Evolutionary conservation across 1,140 invertebrate genomes (phyloP), one percentile per base, ranked within the genome.

Genomic region (Hycleus phaleratus): DNA sequence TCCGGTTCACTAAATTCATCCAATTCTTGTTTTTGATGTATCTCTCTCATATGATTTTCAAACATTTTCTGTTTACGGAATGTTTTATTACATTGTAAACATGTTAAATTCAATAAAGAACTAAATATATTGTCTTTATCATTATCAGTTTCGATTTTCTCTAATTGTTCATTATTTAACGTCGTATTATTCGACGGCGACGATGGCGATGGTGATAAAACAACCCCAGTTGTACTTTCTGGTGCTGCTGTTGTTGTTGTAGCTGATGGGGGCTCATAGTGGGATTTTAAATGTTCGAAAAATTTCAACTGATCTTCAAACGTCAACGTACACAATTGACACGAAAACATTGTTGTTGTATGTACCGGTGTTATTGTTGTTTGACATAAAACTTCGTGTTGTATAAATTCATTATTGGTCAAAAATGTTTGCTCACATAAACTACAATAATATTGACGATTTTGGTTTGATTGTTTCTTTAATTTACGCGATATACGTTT

Each of bases 1-100:
- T 90, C 88, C 0, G 87, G 82, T 64, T 90, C 88, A 56, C 86
- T 89, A 68, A 90, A 90, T 69, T 90, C 88, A 71, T 62, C 73
- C 61, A 65, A 71, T 42, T 42, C 70, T 56, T 66, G 69, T 74
- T 81, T 70, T 59, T 68, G 73, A 70, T 84, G 82, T 0, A 75
- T 72, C 32, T 81, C 77, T 56, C 77, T 76, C 56, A 83, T 76
- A 65, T 87, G 85, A 3, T 77, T 74, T 42, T 85, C 83, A 59
- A 79, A 81, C n/a, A 82, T 78, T 62, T 83, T 85, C 66, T 85
- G 81, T 52, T 81, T 77, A 39, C 80, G 75, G 67, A 85, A 86
- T 25, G 76, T 75, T 68, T 82, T 83, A 49, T 81, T 81, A 65
- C 84, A 85, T n/a, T 82, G 77, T 3, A 74, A 70, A 63, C 84